Conservation (phyloP, 2,797 vertebrate genomes). For the Glyptemys insculpta region DNA sequence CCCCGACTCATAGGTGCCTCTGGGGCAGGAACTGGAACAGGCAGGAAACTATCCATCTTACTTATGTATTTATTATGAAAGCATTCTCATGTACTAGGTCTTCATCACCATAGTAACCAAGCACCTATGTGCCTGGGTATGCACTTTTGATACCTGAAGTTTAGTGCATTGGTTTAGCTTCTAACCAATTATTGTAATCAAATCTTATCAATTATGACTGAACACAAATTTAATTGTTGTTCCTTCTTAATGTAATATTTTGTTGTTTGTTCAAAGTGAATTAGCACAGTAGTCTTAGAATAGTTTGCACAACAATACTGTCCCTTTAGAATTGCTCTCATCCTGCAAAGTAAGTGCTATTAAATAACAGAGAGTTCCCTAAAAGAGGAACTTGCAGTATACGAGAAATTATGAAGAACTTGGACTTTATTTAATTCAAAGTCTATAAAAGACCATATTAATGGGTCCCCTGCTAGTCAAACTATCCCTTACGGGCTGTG, state of each 20-base stretch:
- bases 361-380: not conserved
- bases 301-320: not conserved
- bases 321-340: not conserved
- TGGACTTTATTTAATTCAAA: not conserved
- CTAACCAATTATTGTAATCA: not conserved
- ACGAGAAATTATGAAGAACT: not conserved
- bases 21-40: not conserved
- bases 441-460: not conserved
- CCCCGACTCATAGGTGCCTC: not conserved
- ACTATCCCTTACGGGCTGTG: rapidly evolving
- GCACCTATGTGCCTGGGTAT: not conserved
- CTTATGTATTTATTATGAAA: not conserved
- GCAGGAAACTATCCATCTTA: not conserved
- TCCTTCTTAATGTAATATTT: not conserved
- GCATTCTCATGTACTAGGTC: not conserved
- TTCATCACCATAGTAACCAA: not conserved
- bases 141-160: not conserved
- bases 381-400: not conserved
- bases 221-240: not conserved
- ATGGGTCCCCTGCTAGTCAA: not conserved
- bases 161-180: not conserved
- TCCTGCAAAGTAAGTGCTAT: not conserved
- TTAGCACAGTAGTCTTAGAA: not conserved
- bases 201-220: not conserved
- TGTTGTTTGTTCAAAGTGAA: conserved; percentile 25